phyloP scores from a whole-genome alignment of 1,140 invertebrate genomes.

The Mercenaria mercenaria region DNA sequence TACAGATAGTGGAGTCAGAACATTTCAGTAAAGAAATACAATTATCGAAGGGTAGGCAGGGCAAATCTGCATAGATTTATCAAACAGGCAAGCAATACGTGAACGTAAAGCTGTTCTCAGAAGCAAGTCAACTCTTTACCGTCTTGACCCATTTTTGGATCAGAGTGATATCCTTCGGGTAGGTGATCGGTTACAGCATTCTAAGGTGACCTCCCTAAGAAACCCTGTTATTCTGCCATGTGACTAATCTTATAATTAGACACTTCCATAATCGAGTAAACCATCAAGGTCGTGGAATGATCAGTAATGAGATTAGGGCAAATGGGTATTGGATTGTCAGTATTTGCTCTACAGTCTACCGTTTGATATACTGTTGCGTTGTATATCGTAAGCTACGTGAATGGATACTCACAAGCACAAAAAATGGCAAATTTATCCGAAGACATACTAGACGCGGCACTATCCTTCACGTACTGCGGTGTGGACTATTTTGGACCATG shows the following conservation, averaged over 20 bases:
- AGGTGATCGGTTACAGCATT: not conserved
- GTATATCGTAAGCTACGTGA: not conserved
- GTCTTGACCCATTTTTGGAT: not conserved
- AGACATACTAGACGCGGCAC: slow-evolving; percentile 26
- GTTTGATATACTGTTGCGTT: not conserved
- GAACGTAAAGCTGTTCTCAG: not conserved
- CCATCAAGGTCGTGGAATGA: not conserved
- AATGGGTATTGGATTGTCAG: slow-evolving; percentile 16
- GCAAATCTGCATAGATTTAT: not conserved
- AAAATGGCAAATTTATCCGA: slow-evolving; percentile 68
- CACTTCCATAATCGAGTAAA: not conserved
- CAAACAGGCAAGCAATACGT: not conserved
- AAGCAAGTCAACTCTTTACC: not conserved
- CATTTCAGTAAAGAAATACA: not conserved
- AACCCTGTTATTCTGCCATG: not conserved
- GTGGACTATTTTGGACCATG: slow-evolving; percentile 63
- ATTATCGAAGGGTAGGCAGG: not conserved
- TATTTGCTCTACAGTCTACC: not conserved
- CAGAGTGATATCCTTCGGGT: not conserved
- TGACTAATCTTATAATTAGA: not conserved
- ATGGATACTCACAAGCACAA: too few relatives aligned
- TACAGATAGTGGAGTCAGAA: not conserved
- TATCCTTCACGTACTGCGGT: slow-evolving; percentile 64
- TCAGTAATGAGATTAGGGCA: not conserved
- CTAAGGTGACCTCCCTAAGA: not conserved